Conservation (phyloP, 1,140 invertebrate species). For the Hermetia illucens region DNA sequence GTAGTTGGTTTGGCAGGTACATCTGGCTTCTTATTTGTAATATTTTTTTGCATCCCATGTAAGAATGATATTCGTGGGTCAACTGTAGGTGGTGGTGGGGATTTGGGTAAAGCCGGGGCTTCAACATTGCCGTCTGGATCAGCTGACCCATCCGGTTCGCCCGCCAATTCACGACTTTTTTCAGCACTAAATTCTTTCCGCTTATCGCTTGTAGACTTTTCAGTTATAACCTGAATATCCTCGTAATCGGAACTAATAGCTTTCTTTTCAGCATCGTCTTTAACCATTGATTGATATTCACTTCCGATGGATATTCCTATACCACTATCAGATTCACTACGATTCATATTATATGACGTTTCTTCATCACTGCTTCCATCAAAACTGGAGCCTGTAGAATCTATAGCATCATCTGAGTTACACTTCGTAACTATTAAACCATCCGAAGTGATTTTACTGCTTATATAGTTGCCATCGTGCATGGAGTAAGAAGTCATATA, state of each 20-base stretch:
- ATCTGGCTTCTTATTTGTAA: conserved; percentile 42
- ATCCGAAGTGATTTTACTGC: conserved; percentile 30
- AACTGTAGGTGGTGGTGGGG: conserved; percentile 38
- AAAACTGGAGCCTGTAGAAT: conserved; percentile 29
- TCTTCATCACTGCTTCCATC: conserved; percentile 30
- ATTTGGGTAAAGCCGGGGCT: conserved; percentile 48
- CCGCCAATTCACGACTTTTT: conserved; percentile 56
- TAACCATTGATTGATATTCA: conserved; percentile 17
- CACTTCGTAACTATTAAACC: conserved; percentile 28
- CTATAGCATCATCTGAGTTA: conserved; percentile 27
- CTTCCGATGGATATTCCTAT: conserved; percentile 27
- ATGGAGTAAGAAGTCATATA: conserved; percentile 29
- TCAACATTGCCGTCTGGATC: conserved; percentile 54
- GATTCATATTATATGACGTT: conserved; percentile 27
- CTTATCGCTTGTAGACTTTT: conserved; percentile 13
- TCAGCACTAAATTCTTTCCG: conserved; percentile 22
- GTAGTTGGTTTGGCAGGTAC: conserved; percentile 42
- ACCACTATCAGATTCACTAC: conserved; percentile 30
- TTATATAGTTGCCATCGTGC: conserved; percentile 29
- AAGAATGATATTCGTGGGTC: conserved; percentile 55
- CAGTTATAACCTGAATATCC: conserved; percentile 26
- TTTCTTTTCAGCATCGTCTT: conserved; percentile 18
- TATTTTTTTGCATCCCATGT: conserved; percentile 38
- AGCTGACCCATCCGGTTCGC: conserved; percentile 64
- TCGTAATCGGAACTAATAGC: conserved; percentile 30